Conservation (phyloP, 2,888 invertebrate genomes). For the Pherbina coryleti region DNA sequence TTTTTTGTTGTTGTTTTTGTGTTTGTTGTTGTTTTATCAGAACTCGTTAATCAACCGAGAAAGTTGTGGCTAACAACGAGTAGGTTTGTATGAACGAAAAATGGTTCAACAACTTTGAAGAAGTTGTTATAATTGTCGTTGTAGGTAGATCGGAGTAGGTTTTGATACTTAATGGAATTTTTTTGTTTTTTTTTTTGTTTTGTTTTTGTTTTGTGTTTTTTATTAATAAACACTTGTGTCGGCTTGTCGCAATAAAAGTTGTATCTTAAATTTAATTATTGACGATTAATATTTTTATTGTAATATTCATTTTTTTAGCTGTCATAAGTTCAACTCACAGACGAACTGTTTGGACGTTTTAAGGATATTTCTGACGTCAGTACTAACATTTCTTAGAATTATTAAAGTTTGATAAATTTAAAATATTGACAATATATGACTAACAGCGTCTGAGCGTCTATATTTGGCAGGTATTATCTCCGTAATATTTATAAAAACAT, state of each 20-base stretch:
- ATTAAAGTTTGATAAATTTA: no score
- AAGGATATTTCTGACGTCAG: no score
- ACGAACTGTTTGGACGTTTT: no score
- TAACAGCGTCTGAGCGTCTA: background rate
- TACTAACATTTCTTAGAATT: no score
- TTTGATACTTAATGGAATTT: background rate
- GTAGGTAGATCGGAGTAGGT: background rate
- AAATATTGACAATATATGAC: no score
- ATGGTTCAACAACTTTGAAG: background rate
- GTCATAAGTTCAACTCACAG: no score
- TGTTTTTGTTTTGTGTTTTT: background rate
- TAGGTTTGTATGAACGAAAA: background rate
- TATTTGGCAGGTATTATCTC: no score
- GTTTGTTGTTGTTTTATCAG: constrained; percentile 47
- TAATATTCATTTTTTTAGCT: background rate
- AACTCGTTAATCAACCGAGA: constrained; percentile 65
- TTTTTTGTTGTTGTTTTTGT: constrained; percentile 45
- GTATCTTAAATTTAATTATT: background rate
- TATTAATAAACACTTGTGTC: background rate
- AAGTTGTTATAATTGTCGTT: background rate
- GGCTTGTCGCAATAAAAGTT: background rate
- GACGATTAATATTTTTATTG: background rate
- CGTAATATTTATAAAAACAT: no score
- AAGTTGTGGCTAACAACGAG: constrained; percentile 52
- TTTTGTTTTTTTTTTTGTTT: background rate